Evolutionary conservation across 2,113 vertebrate genomes (phyloP).

Genomic region (Leucoraja erinaceus): DNA sequence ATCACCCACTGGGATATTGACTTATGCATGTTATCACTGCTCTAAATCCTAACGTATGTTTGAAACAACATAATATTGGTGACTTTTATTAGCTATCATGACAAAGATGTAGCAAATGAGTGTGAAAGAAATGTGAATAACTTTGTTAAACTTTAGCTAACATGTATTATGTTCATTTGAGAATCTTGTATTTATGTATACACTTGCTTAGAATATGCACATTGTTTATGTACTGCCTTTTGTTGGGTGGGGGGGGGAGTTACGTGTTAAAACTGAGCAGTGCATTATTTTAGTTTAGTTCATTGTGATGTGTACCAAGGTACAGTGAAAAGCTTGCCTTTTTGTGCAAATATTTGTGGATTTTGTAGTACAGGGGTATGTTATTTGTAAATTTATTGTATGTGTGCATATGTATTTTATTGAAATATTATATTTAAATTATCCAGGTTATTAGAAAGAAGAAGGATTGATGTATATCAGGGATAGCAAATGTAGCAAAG

Average conservation of each 20-base stretch:
- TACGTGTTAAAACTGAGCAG: neutral
- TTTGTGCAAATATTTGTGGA: neutral
- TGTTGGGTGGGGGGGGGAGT: too few relatives aligned
- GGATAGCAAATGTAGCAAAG: neutral
- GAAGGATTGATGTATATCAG: neutral
- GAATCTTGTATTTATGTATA: neutral
- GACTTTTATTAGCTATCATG: neutral
- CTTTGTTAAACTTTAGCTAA: neutral
- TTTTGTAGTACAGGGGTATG: neutral
- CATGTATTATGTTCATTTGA: neutral
- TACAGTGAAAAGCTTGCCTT: too few relatives aligned
- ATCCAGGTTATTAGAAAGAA: neutral
- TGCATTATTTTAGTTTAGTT: too few relatives aligned
- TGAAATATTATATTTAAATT: too few relatives aligned
- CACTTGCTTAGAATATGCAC: neutral
- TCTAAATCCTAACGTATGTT: neutral
- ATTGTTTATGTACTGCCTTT: neutral
- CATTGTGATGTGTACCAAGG: too few relatives aligned
- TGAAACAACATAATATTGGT: neutral
- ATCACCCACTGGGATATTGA: neutral
- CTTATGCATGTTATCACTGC: neutral
- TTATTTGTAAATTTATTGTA: neutral
- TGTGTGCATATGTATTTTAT: neutral
- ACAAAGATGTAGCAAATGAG: neutral
- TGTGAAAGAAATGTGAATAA: neutral